Evolutionary conservation across 2,797 vertebrate species (phyloP).

Genomic region (Valencia hispanica): DNA sequence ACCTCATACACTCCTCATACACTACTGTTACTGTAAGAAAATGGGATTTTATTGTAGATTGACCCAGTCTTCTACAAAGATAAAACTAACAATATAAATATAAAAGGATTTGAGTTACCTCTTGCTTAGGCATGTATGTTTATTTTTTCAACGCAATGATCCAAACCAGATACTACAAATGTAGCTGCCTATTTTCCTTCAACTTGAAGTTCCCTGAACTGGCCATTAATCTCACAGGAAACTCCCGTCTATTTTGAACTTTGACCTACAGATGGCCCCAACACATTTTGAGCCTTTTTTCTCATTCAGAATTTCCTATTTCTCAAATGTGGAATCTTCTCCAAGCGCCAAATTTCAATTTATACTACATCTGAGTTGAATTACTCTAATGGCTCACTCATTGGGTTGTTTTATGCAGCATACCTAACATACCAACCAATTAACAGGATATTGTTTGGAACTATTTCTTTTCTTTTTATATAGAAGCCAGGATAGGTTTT

Average conservation of each 20-base stretch:
- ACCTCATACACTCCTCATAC: neutral
- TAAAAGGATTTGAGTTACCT: neutral
- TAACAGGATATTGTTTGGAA: neutral
- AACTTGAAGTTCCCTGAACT: constrained; percentile 32
- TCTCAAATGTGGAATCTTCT: neutral
- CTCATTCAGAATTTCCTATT: constrained; percentile 7
- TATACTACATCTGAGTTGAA: constrained; percentile 8
- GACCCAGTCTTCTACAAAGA: neutral
- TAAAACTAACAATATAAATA: neutral
- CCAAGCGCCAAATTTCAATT: neutral
- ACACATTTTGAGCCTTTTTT: constrained; percentile 5
- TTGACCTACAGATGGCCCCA: constrained; percentile 17
- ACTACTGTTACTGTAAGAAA: neutral
- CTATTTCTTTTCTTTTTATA: neutral
- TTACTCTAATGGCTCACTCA: neutral
- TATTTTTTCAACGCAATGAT: constrained; percentile 30
- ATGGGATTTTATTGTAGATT: neutral
- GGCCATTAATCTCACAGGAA: constrained; percentile 20
- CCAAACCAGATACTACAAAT: constrained; percentile 23
- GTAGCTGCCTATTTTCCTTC: constrained; percentile 13
- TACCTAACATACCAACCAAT: neutral
- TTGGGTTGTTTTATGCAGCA: constrained; percentile 5
- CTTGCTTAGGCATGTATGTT: neutral
- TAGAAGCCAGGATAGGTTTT: neutral
- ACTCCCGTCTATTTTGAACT: constrained; percentile 37